Conservation (phyloP, 1,140 invertebrate genomes). For the Drosophila mojavensis region DNA sequence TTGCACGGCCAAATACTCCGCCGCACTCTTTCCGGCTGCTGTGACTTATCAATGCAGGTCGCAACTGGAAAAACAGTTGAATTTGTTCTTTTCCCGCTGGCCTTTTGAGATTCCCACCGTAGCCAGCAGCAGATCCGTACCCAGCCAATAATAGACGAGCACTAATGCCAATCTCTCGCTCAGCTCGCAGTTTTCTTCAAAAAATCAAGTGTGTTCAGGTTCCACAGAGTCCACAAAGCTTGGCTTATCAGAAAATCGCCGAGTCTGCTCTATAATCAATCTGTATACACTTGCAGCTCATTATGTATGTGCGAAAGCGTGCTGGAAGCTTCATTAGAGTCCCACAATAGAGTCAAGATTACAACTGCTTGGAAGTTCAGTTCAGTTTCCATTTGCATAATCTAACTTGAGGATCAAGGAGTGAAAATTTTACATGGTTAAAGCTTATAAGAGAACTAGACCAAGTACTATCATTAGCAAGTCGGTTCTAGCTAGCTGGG, state of each 20-base stretch:
- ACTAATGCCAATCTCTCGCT: conserved; percentile 60
- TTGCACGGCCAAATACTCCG: neutral
- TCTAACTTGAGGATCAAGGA: conserved; percentile 7
- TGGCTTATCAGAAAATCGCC: conserved; percentile 64
- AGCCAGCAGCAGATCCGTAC: conserved; percentile 65
- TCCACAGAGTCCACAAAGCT: conserved; percentile 50
- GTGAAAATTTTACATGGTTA: neutral
- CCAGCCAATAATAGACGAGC: conserved; percentile 76
- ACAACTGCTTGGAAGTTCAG: neutral
- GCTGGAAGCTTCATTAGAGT: conserved; percentile 18
- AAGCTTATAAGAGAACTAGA: neutral
- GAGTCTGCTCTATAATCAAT: conserved; percentile 30
- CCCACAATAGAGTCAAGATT: conserved; percentile 9
- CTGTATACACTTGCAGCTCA: conserved; percentile 13
- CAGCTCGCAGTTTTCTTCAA: conserved; percentile 73
- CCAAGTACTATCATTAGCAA: conserved; percentile 28
- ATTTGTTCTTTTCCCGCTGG: conserved; percentile 20
- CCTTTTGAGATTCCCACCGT: conserved; percentile 45
- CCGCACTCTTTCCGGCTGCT: conserved; percentile 1
- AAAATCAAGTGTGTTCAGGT: conserved; percentile 54
- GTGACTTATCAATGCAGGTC: conserved; percentile 48
- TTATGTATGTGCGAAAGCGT: conserved; percentile 51
- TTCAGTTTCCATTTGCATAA: neutral
- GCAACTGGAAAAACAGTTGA: conserved; percentile 25
- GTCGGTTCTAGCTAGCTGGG: conserved; percentile 49